Evolutionary conservation across 2,113 vertebrate genomes (phyloP), one percentile per base, ranked within the genome.

Genomic region (Microtus ochrogaster): DNA sequence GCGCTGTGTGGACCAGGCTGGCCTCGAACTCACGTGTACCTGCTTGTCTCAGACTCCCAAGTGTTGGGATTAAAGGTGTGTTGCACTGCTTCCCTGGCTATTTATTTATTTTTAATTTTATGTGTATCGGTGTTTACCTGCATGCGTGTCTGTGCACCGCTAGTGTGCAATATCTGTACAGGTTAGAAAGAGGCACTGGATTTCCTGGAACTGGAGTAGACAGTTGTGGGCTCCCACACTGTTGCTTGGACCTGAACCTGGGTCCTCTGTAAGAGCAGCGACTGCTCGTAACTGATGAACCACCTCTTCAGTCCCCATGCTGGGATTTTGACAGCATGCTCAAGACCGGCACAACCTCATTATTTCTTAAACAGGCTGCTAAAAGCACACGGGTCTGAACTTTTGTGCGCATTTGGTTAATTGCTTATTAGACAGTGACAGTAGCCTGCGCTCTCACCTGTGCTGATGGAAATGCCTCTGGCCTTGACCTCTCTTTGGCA

Each of bases 301-400:
- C 79, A 17, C 63, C 81, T 28, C 55, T 63, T 28, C 13, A 10
- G n/a, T 83, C 3, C 24, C 7, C 12, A 63, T 3, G 13, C 81
- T 63, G 55, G 24, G 55, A 39, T 83, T 63, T 28, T 63, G 81
- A 83, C 24, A 83, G n/a, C 55, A 28, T 4, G n/a, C 55, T 8
- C 22, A 39, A 61, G 79, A 26, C 79, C 36, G 12, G 6, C 36
- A 41, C 55, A 63, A 26, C n/a, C 81, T 83, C 11, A 74, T 70
- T 95, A 91, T 68, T 81, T 95, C 33, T 58, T 44, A 61, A 55
- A 6, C 47, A 47, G 82, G 11, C 82, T 82, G 96, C 68, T 77
- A 4, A 16, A 78, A 49, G 63, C 66, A 33, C 72, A 88, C 66
- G 65, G 49, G 26, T 92, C 44, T 84, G 66, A 95, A 92, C 11